Evolutionary conservation across 2,797 vertebrate genomes (phyloP).

Genomic region (Hoplostethus mediterraneus): DNA sequence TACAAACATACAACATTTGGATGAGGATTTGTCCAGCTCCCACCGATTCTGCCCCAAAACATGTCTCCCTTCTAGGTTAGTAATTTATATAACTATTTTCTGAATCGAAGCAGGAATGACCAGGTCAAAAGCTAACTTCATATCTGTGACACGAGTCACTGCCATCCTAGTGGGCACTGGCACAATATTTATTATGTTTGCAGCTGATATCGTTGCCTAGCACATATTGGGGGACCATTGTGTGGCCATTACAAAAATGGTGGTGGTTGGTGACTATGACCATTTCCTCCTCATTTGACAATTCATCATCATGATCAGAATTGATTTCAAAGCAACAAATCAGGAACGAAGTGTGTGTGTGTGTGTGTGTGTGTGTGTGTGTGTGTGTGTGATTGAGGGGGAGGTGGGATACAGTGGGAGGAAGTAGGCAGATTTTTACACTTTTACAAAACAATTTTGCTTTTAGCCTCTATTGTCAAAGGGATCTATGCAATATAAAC

Average conservation of each 20-base stretch:
- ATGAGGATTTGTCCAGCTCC: no score
- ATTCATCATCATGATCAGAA: neutral
- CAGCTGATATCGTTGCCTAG: conserved; percentile 20
- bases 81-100: neutral
- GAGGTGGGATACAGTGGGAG: no score
- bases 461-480: no score
- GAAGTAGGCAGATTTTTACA: no score
- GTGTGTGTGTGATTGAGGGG: no score
- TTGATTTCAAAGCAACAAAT: neutral
- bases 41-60: neutral
- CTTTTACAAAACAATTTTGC: no score
- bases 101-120: neutral
- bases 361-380: no score
- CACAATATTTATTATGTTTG: conserved; percentile 19
- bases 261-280: neutral
- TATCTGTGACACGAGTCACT: conserved; percentile 13
- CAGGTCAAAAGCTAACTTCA: conserved; percentile 18
- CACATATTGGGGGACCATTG: neutral
- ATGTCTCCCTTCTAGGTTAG: neutral
- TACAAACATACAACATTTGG: no score
- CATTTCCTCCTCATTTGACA: neutral
- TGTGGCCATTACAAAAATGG: neutral
- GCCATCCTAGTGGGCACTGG: conserved; percentile 3
- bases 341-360: no score
- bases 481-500: no score